Evolutionary conservation across 2,113 vertebrate genomes (phyloP), one percentile per base, ranked within the genome.

Genomic region (Albula goreensis): DNA sequence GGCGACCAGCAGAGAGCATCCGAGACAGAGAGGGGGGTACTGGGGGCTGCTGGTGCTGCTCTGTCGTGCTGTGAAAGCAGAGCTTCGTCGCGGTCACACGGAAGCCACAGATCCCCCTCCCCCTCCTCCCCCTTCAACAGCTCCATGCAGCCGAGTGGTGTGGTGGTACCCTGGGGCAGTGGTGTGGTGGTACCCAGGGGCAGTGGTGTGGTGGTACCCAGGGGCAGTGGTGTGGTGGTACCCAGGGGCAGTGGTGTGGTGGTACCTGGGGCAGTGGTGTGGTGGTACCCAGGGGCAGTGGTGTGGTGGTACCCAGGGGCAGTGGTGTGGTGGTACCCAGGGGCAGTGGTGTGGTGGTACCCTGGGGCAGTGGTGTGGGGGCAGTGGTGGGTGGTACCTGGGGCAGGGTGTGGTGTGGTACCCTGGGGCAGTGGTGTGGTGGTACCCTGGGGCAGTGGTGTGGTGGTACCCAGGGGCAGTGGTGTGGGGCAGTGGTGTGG

Each of bases 11-110:
- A 50, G 81, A 77, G 22, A 48, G 81, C 56, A 22, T 4, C 41
- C 66, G 48, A 17, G 19, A 50, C n/a, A 3, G 8, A 15, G 57
- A 3, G 8, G 63, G 50, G 83, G 85, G 51, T 50, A 53, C 63
- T 74, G 87, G n/a, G 80, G 57, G 49, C 57, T 31, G 56, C 31
- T 41, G 31, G 31, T 41, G 31, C 31, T 74, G 66, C 66, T 17
- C 15, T 17, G 15, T 19, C 11, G 66, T 17, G 66, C 66, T 6
- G 15, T 22, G n/a, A 22, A 25, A 74, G 15, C 17, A 19, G n/a
- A 25, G 66, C 15, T 17, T 79, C 82, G 66, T 19, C 52, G 77
- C 53, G 80, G 80, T 82, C 80, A 57, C 80, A 82, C 81, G 81
- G 53, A 86, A 85, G 57, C 49, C 9, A 56, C 53, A 56, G 53